These are phyloP conservation scores for Rhinatrema bivittatum DNA, from an alignment of 2,797 vertebrate genomes.

Conservation along the genomic window DNA sequence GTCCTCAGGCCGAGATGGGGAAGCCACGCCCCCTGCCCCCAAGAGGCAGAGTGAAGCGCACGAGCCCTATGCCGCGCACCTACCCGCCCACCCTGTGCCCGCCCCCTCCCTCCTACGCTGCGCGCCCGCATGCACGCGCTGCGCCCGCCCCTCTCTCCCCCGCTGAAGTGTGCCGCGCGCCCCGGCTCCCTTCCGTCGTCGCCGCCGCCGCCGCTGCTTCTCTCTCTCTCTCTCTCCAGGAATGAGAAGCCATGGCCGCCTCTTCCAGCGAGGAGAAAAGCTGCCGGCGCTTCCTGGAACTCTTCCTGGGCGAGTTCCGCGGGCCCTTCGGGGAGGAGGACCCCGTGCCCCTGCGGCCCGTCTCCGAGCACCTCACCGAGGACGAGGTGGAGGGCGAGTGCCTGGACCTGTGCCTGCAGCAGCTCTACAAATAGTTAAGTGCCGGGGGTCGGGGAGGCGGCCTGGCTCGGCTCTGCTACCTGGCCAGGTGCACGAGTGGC, in stretches of 20 bases:
- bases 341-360: conserved; percentile 75
- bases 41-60: too few species aligned
- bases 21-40: too few species aligned
- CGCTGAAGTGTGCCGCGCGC: neutral
- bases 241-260: conserved; percentile 83
- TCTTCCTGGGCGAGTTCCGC: conserved; percentile 89
- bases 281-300: conserved; percentile 95
- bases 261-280: conserved; percentile 88
- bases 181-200: neutral
- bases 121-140: conserved; percentile 9
- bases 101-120: neutral
- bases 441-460: neutral
- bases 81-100: too few species aligned
- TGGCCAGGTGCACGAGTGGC: too few species aligned
- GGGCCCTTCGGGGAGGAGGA: conserved; percentile 83
- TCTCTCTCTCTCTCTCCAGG: conserved; percentile 52
- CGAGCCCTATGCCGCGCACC: too few species aligned
- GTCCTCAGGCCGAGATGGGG: too few species aligned
- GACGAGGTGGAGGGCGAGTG: conserved; percentile 93
- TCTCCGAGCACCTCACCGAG: conserved; percentile 81
- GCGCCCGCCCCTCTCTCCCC: conserved; percentile 7
- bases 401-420: conserved; percentile 88
- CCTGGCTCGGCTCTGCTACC: neutral
- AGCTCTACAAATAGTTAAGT: conserved; percentile 98
- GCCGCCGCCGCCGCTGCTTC: neutral